These are phyloP conservation scores for Cetoscarus ocellatus DNA, from an alignment of 2,797 vertebrate species.

Conservation along the genomic window DNA sequence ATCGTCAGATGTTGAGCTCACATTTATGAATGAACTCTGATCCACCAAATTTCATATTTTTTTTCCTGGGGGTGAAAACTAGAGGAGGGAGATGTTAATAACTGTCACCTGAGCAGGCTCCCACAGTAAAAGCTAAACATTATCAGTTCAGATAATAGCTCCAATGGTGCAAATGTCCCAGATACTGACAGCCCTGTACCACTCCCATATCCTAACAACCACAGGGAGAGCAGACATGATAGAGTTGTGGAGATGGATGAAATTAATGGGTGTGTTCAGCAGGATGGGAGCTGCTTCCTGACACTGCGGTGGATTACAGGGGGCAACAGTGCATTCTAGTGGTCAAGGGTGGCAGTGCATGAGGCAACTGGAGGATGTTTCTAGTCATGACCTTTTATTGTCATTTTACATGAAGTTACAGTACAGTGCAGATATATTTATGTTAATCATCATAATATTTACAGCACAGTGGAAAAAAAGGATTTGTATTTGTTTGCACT, in stretches of 20 bases:
- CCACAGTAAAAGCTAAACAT: slow-evolving; percentile 51
- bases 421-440: background rate
- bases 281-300: slow-evolving; percentile 25
- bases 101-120: slow-evolving; percentile 54
- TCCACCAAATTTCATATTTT: slow-evolving; percentile 49
- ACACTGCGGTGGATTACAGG: slow-evolving; percentile 42
- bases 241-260: slow-evolving; percentile 52
- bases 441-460: slow-evolving; percentile 7
- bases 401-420: background rate
- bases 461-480: background rate
- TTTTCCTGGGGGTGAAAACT: slow-evolving; percentile 49
- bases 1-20: slow-evolving; percentile 39
- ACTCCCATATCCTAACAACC: slow-evolving; percentile 58
- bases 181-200: slow-evolving; percentile 53
- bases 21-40: slow-evolving; percentile 69
- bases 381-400: background rate
- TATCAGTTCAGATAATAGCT: slow-evolving; percentile 64
- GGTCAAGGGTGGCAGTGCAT: slow-evolving; percentile 41
- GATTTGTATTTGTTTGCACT: background rate
- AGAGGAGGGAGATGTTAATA: slow-evolving; percentile 51
- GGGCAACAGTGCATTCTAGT: slow-evolving; percentile 78
- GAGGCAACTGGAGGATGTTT: background rate
- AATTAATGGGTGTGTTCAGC: slow-evolving; percentile 57
- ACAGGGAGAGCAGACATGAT: slow-evolving; percentile 50
- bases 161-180: slow-evolving; percentile 48